Base-by-base conservation (phyloP, 2,888 invertebrate genomes). In the Lasius platythorax region DNA sequence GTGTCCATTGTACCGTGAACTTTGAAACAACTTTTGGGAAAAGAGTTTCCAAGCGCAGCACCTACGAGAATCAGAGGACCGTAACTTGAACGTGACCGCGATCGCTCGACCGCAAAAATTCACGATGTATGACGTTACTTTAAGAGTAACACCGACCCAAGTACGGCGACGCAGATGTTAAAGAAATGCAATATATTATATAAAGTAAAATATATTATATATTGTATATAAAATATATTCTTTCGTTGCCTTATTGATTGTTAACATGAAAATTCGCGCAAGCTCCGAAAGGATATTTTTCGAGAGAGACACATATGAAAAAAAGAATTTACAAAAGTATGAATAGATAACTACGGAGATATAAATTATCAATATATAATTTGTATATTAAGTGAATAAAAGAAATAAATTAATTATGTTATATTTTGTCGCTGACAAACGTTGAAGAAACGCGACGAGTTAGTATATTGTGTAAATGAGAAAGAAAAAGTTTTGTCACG, bases 1-100 rank as follows among this genome's bases (percentile, higher is more conserved):
- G 61, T 91, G 91, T 87, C 93, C 92, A 94, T 95, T 94, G 94
- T 95, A 92, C 93, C 93, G 91, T 92, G 93, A 94, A 94, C 94
- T 95, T 94, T 91, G 92, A 87, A 91, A 92, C 94, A 94, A 94
- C 94, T 94, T 94, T 93, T 84, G 82, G 86, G 89, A 88, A 93
- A 93, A 93, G 92, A 92, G 92, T 92, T 88, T 85, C 79, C 79
- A 66, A 70, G 86, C 76, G 85, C 75, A 70, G 79, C 83, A 85
- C 85, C 84, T 83, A 75, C 61, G 75, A 72, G 73, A 87, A 83
- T 70, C 90, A 68, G 43, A 83, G 73, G 9, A 85, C 87, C 89
- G 86, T 88, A 84, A 88, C 89, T 74, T 72, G 61, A 81, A 61
- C 46, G 79, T 50, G 61, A 23, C 72, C 43, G 79, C 79, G 72